These are phyloP conservation scores for Xiphias gladius DNA, from an alignment of 2,113 vertebrate species.

Conservation along the genomic window DNA sequence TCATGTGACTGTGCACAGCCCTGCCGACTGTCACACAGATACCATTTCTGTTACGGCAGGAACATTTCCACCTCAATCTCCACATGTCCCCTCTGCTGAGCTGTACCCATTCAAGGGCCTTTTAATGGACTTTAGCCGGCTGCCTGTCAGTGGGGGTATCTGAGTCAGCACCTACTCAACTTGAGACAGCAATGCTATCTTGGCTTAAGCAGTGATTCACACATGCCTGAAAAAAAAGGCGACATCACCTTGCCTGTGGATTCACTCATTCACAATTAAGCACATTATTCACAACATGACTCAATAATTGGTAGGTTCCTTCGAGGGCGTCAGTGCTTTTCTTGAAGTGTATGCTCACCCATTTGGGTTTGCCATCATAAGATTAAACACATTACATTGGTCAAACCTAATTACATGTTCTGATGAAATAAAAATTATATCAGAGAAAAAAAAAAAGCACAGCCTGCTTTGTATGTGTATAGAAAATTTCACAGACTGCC, in stretches of 20 bases:
- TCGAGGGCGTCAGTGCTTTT: conserved; percentile 11
- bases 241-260: conserved; percentile 31
- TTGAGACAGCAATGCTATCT: conserved; percentile 32
- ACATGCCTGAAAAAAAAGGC: conserved; percentile 3
- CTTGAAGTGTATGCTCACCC: conserved; percentile 8
- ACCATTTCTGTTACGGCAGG: conserved; percentile 14
- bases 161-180: conserved; percentile 66
- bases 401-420: conserved; percentile 31
- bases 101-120: conserved; percentile 54
- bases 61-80: conserved; percentile 50
- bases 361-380: conserved; percentile 35
- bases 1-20: conserved; percentile 50
- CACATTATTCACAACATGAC: conserved; percentile 51
- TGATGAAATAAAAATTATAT: not conserved
- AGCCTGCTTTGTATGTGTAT: not conserved
- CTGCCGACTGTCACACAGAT: conserved; percentile 15
- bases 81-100: conserved; percentile 52
- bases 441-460: not conserved
- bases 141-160: conserved; percentile 51
- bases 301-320: conserved; percentile 54
- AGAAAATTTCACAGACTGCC: not conserved
- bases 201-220: conserved; percentile 61
- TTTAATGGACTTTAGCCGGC: conserved; percentile 68
- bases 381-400: conserved; percentile 16
- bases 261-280: conserved; percentile 51